Base-by-base conservation (phyloP, 1,140 invertebrate species). In the Drosophila aff. region DNA sequence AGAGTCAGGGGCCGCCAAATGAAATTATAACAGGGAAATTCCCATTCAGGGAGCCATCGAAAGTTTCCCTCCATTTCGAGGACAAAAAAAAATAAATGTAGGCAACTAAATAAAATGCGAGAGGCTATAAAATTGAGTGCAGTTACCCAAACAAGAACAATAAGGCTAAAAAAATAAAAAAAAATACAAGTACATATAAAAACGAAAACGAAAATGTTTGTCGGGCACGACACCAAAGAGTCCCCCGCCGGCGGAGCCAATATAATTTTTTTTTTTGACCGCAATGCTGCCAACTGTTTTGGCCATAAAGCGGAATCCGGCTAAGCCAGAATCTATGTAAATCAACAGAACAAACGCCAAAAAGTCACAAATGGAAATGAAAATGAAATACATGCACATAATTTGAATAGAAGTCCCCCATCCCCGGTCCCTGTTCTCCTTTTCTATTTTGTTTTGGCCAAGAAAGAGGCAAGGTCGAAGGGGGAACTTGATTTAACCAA, bases 61-160 rank as follows among this genome's bases (percentile, higher is more conserved):
- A 77, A 68, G 31, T 49, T 43, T 43, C 15, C 49, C 15, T n/a
- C 36, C 31, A 38, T 28, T 38, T 28, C n/a, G 26, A 36, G 23
- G 33, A 28, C 49, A 28, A 41, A 13, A 36, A 47, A 67, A 16
- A 26, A 47, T 16, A 46, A 33, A 36, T 43, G 41, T 36, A 38
- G 38, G 71, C 47, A 76, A 78, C 75, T 59, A 82, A 86, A 78
- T 82, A 65, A 86, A 86, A 73, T 76, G 80, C 83, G 80, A 82
- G 47, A 61, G 76, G 79, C 78, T 64, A 87, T 86, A 86, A 83
- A 86, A 83, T 80, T 87, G 76, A 86, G 80, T 86, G 84, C 80
- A 86, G 79, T 80, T 87, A 76, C 53, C 73, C 52, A 81, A 87
- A 76, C 75, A 78, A 62, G 55, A 62, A 41, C 74, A 77, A 61